phyloP scores from a whole-genome alignment of 1,140 invertebrate species.

The Pemphigus obesinymphae region DNA sequence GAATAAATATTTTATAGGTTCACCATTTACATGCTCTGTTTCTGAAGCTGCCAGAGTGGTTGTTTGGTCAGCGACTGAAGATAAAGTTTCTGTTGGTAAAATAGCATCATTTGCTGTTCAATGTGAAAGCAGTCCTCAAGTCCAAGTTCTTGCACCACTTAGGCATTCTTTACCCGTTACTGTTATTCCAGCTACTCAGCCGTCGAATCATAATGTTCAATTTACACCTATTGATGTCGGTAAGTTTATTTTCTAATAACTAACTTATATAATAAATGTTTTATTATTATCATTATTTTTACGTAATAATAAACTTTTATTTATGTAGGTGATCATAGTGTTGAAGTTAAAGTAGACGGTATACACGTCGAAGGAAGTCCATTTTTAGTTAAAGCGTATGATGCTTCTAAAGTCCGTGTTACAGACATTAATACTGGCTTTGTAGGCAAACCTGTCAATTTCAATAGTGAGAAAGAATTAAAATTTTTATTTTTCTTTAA shows the following conservation, averaged over 20 bases:
- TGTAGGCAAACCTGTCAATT: slow-evolving; percentile 86
- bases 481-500: not conserved
- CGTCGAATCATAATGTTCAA: slow-evolving; percentile 60
- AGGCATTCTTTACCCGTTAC: slow-evolving; percentile 63
- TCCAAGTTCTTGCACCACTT: slow-evolving; percentile 70
- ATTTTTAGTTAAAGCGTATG: slow-evolving; percentile 92
- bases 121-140: slow-evolving; percentile 65
- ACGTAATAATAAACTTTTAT: slow-evolving; percentile 20
- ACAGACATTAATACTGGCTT: slow-evolving; percentile 83
- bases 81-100: slow-evolving; percentile 86
- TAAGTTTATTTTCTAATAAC: slow-evolving; percentile 49
- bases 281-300: slow-evolving; percentile 3
- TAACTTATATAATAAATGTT: not conserved
- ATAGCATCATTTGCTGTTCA: slow-evolving; percentile 80
- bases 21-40: slow-evolving; percentile 69
- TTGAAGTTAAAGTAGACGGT: slow-evolving; percentile 77
- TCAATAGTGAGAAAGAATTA: slow-evolving; percentile 71
- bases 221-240: slow-evolving; percentile 87
- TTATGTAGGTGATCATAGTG: slow-evolving; percentile 74
- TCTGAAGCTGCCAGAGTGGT: slow-evolving; percentile 70
- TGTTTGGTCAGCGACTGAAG: slow-evolving; percentile 62
- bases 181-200: slow-evolving; percentile 51
- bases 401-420: slow-evolving; percentile 83
- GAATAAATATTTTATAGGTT: slow-evolving; percentile 51
- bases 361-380: slow-evolving; percentile 88